A percentile compares a stretch with the other conserved stretches of the same genome.
phyloP scores from a whole-genome alignment of 2,888 invertebrate genomes.

The Dicycla oo region DNA sequence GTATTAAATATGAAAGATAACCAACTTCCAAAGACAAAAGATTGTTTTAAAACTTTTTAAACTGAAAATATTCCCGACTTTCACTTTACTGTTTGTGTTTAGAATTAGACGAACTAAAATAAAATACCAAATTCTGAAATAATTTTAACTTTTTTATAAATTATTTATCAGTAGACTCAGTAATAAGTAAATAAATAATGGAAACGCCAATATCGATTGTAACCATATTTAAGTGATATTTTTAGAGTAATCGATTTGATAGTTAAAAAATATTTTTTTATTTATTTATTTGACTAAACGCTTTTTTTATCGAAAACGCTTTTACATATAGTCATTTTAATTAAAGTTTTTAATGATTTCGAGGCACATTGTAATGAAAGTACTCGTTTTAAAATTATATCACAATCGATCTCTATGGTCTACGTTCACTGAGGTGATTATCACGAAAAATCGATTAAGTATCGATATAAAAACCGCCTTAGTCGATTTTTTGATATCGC shows the following conservation, averaged over 20 bases:
- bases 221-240: conserved; percentile 62
- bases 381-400: conserved; percentile 52
- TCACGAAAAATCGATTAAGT: conserved; percentile 30
- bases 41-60: not conserved
- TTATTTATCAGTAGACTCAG: conserved; percentile 31
- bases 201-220: conserved; percentile 68
- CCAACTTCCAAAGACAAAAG: conserved; percentile 36
- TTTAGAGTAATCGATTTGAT: conserved; percentile 61
- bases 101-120: conserved; percentile 29
- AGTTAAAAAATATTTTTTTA: conserved; percentile 60
- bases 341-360: conserved; percentile 36
- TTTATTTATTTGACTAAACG: conserved; percentile 50
- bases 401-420: conserved; percentile 46
- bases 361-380: conserved; percentile 47
- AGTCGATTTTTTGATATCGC: conserved; percentile 35
- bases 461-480: conserved; percentile 4
- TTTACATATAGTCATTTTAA: conserved; percentile 42
- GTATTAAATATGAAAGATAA: conserved; percentile 33
- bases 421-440: conserved; percentile 28
- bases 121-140: conserved; percentile 20
- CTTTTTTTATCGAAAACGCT: conserved; percentile 41
- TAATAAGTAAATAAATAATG: conserved; percentile 45
- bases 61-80: conserved; percentile 23
- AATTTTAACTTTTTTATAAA: conserved; percentile 18
- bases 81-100: conserved; percentile 29